phyloP scores from a whole-genome alignment of 1,140 invertebrate species.

The Lutraria rhynchaena region DNA sequence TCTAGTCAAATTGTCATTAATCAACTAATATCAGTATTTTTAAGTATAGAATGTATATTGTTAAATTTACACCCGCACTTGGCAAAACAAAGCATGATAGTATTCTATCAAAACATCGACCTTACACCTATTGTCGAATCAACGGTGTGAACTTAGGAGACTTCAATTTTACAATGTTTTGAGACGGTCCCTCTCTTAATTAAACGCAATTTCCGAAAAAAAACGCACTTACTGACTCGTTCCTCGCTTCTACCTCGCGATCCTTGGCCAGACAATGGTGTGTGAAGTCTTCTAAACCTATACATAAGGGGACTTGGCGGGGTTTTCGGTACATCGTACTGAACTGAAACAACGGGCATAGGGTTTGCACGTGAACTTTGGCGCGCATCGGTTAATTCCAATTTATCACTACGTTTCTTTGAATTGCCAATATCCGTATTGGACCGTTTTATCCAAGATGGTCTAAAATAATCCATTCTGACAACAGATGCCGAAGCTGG shows the following conservation, averaged over 20 bases:
- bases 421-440: constrained; percentile 27
- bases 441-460: constrained; percentile 27
- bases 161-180: not conserved
- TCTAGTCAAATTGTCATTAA: too few species aligned
- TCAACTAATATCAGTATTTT: too few species aligned
- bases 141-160: too few species aligned
- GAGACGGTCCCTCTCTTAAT: constrained; percentile 18
- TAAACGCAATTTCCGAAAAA: not conserved
- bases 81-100: too few species aligned
- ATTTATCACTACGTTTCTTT: constrained; percentile 21
- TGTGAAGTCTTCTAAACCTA: constrained; percentile 25
- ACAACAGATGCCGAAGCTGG: not conserved
- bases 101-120: too few species aligned
- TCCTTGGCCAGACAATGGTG: not conserved
- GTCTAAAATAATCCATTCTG: constrained; percentile 36
- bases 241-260: constrained; percentile 4
- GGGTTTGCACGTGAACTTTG: constrained; percentile 16
- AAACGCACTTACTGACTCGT: constrained; percentile 29
- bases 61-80: too few species aligned
- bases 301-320: constrained; percentile 52
- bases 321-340: constrained; percentile 49
- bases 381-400: not conserved
- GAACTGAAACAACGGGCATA: constrained; percentile 51
- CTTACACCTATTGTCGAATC: too few species aligned
- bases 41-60: too few species aligned